A percentile compares a stretch with the other conserved stretches of the same genome.
phyloP scores from a whole-genome alignment of 2,888 invertebrate genomes.

The Sceliomorpha sp. region DNA sequence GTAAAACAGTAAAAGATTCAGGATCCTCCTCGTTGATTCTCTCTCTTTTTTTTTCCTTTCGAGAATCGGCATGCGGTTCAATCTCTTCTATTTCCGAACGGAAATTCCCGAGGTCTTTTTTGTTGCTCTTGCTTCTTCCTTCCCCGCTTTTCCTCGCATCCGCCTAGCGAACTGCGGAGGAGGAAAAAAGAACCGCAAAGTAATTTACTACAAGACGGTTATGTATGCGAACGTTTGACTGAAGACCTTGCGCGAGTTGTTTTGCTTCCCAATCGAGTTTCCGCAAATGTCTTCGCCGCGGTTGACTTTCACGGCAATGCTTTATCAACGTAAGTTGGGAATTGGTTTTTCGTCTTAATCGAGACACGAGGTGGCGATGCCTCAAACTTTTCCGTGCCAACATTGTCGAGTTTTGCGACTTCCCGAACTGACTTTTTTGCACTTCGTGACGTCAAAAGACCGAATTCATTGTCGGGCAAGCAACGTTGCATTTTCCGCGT shows the following conservation, averaged over 20 bases:
- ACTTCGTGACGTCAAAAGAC: constrained; percentile 1
- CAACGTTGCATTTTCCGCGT: constrained; percentile 12
- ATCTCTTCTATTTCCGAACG: constrained; percentile 45
- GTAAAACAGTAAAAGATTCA: constrained; percentile 31
- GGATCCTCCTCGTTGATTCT: constrained; percentile 21
- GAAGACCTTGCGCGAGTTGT: constrained; percentile 19
- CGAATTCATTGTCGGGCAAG: constrained; percentile 13
- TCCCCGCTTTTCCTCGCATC: constrained; percentile 19
- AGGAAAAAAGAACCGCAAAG: constrained; percentile 25
- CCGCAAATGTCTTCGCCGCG: constrained; percentile 34
- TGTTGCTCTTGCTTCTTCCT: constrained; percentile 27
- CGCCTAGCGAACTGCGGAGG: constrained; percentile 13
- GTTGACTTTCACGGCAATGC: constrained; percentile 29
- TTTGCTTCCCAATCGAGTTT: constrained; percentile 44
- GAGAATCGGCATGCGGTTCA: constrained; percentile 42
- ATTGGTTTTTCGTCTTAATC: constrained; percentile 35
- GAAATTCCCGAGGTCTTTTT: constrained; percentile 39
- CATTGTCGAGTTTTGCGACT: constrained; percentile 11
- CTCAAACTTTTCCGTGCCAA: constrained; percentile 21
- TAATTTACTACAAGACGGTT: constrained; percentile 35
- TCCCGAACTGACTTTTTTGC: constrained; percentile 14
- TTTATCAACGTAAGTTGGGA: constrained; percentile 30
- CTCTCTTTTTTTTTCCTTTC: constrained; percentile 29
- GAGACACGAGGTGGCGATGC: constrained; percentile 12
- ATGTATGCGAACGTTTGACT: constrained; percentile 39